A percentile compares a stretch with the other conserved stretches of the same genome.
Conservation (phyloP, 2,888 invertebrate genomes). For the Eumacrocentrus americanus region DNA sequence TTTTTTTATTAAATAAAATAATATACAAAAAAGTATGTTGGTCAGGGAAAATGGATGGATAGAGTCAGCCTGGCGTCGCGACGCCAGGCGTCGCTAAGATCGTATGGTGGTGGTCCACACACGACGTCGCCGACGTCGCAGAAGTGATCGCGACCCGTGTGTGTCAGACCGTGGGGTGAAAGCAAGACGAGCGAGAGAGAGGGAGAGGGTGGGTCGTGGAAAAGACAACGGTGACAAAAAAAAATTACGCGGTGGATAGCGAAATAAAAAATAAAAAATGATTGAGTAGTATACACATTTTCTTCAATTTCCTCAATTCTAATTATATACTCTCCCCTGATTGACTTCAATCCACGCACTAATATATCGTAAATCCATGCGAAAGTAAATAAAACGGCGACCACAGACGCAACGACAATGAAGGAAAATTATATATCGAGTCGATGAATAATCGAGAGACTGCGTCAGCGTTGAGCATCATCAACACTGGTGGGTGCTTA, state of each 20-base stretch:
- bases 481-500: conserved; percentile 8
- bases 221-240: neutral
- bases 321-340: too few relatives aligned
- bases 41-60: neutral
- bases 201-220: conserved; percentile 16
- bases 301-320: too few relatives aligned
- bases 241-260: neutral
- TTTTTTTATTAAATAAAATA: neutral
- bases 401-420: neutral
- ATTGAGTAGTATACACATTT: too few relatives aligned
- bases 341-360: too few relatives aligned
- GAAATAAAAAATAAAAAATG: too few relatives aligned
- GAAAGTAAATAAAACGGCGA: conserved; percentile 7
- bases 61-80: conserved; percentile 15
- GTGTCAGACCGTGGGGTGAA: conserved; percentile 6
- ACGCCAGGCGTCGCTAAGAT: conserved; percentile 27
- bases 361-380: neutral
- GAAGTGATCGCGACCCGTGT: conserved; percentile 8
- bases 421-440: neutral
- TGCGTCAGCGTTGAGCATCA: too few relatives aligned
- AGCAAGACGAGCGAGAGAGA: conserved; percentile 5
- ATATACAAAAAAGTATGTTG: neutral
- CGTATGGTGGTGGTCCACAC: conserved; percentile 6
- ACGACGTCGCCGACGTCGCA: conserved; percentile 2
- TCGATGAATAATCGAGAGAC: neutral